Percentiles rank a stretch among this genome's conserved stretches.
Evolutionary conservation across 1,140 invertebrate genomes (phyloP).

Genomic region (Drosophila virilis): DNA sequence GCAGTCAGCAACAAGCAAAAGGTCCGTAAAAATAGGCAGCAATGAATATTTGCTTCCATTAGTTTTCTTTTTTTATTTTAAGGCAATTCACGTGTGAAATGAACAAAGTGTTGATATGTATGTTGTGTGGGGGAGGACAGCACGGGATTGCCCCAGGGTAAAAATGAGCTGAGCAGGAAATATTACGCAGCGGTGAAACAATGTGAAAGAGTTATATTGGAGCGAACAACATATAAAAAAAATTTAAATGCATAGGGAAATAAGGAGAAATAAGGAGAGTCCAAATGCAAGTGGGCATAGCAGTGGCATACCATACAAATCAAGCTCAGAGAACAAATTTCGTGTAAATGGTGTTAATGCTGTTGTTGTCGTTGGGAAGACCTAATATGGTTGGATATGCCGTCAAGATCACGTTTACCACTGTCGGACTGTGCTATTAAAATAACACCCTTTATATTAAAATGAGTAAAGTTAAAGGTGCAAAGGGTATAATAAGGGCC

Average conservation of each 20-base stretch:
- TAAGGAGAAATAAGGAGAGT: slow-evolving; percentile 1
- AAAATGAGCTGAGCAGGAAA: slow-evolving; percentile 56
- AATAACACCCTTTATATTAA: too few relatives aligned
- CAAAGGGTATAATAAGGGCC: not conserved
- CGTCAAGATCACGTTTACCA: too few relatives aligned
- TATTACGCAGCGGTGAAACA: slow-evolving; percentile 44
- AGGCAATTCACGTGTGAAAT: slow-evolving; percentile 78
- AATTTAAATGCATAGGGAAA: slow-evolving; percentile 15
- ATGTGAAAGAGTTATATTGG: slow-evolving; percentile 60
- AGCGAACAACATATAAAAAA: slow-evolving; percentile 11
- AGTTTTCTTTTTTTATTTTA: slow-evolving; percentile 45
- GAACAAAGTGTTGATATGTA: slow-evolving; percentile 77
- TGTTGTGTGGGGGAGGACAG: slow-evolving; percentile 28
- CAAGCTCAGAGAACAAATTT: slow-evolving; percentile 67
- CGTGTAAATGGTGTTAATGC: not conserved
- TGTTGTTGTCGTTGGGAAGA: too few relatives aligned
- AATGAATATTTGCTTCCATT: slow-evolving; percentile 48
- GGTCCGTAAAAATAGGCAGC: slow-evolving; percentile 61
- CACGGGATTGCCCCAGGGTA: slow-evolving; percentile 9
- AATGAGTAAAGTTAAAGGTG: not conserved
- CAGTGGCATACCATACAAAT: slow-evolving; percentile 38
- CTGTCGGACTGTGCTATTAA: too few relatives aligned
- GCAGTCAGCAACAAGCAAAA: slow-evolving; percentile 28
- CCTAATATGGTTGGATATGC: too few relatives aligned
- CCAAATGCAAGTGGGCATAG: slow-evolving; percentile 6